phyloP scores from a whole-genome alignment of 1,140 invertebrate species.

The Atopsyche davidsoni region DNA sequence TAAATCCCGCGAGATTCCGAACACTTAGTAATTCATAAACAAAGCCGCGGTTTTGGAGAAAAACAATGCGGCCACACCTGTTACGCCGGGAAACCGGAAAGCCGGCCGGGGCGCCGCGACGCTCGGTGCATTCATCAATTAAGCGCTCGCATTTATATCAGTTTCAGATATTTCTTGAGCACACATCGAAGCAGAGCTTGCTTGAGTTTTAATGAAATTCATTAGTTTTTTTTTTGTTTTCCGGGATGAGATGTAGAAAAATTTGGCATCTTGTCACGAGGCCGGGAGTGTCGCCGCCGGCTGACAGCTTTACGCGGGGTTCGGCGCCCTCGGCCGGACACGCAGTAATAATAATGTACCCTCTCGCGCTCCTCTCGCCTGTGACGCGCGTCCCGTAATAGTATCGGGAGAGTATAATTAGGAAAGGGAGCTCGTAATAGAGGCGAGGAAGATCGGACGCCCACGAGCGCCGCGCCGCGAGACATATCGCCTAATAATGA shows the following conservation, averaged over 20 bases:
- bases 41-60: conserved; percentile 21
- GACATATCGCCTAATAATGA: conserved; percentile 31
- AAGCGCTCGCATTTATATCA: too few relatives aligned
- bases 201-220: too few relatives aligned
- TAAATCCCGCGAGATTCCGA: background rate
- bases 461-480: conserved; percentile 21
- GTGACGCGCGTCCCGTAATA: conserved; percentile 24
- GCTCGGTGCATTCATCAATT: conserved; percentile 15
- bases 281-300: too few relatives aligned
- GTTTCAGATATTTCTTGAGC: too few relatives aligned
- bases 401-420: conserved; percentile 27
- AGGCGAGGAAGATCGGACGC: conserved; percentile 18
- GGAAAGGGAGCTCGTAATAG: conserved; percentile 19
- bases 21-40: conserved; percentile 20
- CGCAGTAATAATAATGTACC: conserved; percentile 19
- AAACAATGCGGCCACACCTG: conserved; percentile 26
- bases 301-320: conserved; percentile 28
- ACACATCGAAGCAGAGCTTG: too few relatives aligned
- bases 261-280: conserved; percentile 22
- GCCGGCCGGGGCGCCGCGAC: too few relatives aligned
- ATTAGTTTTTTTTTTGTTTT: conserved; percentile 15
- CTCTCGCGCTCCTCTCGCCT: conserved; percentile 13
- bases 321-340: conserved; percentile 24
- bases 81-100: conserved; percentile 18
- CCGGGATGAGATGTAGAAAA: conserved; percentile 13